Evolutionary conservation across 2,113 vertebrate species (phyloP).

Genomic region (Chaetorhynchus papuensis): DNA sequence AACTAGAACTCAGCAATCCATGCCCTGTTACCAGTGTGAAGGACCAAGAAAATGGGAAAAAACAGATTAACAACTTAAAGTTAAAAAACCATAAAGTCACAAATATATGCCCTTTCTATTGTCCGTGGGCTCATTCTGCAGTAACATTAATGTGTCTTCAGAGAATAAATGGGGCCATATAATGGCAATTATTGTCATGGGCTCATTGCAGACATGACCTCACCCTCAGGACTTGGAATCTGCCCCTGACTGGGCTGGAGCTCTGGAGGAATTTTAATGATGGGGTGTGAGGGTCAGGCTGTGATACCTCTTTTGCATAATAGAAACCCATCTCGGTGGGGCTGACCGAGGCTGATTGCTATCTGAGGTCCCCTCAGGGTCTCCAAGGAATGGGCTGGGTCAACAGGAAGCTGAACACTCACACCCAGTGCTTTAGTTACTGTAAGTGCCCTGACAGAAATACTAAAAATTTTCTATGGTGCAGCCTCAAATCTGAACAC

Average conservation of each 20-base stretch:
- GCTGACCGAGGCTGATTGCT: neutral
- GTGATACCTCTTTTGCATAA: neutral
- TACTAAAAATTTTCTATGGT: neutral
- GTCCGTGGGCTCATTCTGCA: neutral
- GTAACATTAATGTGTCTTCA: neutral
- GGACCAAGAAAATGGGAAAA: neutral
- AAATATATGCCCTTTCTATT: neutral
- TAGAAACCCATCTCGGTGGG: neutral
- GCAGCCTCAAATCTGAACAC: neutral
- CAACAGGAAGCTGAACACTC: neutral
- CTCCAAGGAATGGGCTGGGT: neutral
- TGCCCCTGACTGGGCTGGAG: neutral
- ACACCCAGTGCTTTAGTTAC: neutral
- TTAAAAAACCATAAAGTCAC: neutral
- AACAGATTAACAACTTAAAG: neutral
- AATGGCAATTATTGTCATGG: conserved; percentile 29
- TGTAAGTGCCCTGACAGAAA: neutral
- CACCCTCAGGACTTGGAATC: conserved; percentile 28
- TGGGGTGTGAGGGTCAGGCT: neutral
- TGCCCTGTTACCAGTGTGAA: neutral
- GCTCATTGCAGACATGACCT: conserved; percentile 60
- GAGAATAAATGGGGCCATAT: conserved; percentile 10
- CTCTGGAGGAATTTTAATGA: conserved; percentile 39
- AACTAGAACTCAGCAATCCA: neutral
- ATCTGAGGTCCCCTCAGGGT: neutral